phyloP scores from a whole-genome alignment of 2,113 vertebrate species.

The Alethe diademata region DNA sequence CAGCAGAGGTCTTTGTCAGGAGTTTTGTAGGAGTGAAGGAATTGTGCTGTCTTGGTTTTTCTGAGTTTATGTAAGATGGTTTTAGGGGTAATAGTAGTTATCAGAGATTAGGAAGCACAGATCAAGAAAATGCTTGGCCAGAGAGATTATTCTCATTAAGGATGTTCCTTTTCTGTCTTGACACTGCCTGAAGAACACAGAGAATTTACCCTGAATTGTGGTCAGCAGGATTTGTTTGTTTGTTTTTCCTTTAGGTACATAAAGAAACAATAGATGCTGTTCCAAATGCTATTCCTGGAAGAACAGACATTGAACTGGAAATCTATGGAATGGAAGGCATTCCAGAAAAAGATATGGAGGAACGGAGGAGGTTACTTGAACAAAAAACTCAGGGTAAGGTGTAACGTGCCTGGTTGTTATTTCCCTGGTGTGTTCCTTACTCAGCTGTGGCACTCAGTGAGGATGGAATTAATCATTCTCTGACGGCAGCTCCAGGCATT shows the following conservation, averaged over 20 bases:
- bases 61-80: not conserved
- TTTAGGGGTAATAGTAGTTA: not conserved
- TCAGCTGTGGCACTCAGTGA: not conserved
- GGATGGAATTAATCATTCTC: not conserved
- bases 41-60: not conserved
- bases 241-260: slow-evolving; percentile 82
- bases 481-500: not conserved
- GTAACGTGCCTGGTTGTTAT: not conserved
- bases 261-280: slow-evolving; percentile 98
- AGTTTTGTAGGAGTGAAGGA: not conserved
- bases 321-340: slow-evolving; percentile 99
- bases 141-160: not conserved
- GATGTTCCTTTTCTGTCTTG: not conserved
- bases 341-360: slow-evolving; percentile 98
- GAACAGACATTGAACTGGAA: slow-evolving; percentile 96
- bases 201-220: not conserved
- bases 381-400: slow-evolving; percentile 95
- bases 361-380: slow-evolving; percentile 90
- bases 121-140: not conserved
- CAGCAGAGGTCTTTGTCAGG: not conserved
- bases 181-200: not conserved
- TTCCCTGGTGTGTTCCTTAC: not conserved
- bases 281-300: slow-evolving; percentile 97
- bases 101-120: not conserved
- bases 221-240: not conserved